Evolutionary conservation across 1,140 invertebrate genomes (phyloP), one percentile per base, ranked within the genome.

Genomic region (Drosophila chauvacae): DNA sequence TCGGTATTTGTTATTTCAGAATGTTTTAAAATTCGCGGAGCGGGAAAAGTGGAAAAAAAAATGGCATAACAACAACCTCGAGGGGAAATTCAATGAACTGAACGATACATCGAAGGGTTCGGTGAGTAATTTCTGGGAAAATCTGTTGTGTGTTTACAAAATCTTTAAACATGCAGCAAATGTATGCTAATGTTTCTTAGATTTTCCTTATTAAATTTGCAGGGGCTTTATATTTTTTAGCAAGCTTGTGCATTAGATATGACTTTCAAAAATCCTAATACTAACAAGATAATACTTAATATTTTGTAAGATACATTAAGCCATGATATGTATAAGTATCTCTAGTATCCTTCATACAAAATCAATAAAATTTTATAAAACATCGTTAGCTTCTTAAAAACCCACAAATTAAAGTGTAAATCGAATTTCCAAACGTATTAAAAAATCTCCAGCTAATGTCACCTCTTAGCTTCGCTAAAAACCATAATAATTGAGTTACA

Each of bases 1-100:
- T 71, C 28, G 53, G n/a, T 14, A 16, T 72, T 50, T 72, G 68
- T 72, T 71, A 37, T 72, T 51, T 18, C 37, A 50, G 53, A 26
- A 56, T 20, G n/a, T 42, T 37, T 35, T 35, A 44, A 50, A 57
- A 30, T 66, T 68, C 39, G n/a, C 35, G 45, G 37, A 53, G 6
- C 18, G 9, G 20, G 63, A 11, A 23, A 26, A 26, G 7, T 9
- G 13, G 13, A 18, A 47, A 9, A 39, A 51, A 42, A 72, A 16
- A 37, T 35, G 20, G 16, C 33, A 58, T 10, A 23, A 37, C 23
- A 59, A 50, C n/a, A 50, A 23, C 20, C 26, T 50, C 6, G 4
- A 23, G 37, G 64, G 39, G n/a, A 71, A 28, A 47, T 41, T 33
- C 53, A 58, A 47, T 58, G 45, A 58, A 48, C 42, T 18, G 26